Evolutionary conservation across 2,113 vertebrate genomes (phyloP), one percentile per base, ranked within the genome.

Genomic region (Dicentrarchus labrax): DNA sequence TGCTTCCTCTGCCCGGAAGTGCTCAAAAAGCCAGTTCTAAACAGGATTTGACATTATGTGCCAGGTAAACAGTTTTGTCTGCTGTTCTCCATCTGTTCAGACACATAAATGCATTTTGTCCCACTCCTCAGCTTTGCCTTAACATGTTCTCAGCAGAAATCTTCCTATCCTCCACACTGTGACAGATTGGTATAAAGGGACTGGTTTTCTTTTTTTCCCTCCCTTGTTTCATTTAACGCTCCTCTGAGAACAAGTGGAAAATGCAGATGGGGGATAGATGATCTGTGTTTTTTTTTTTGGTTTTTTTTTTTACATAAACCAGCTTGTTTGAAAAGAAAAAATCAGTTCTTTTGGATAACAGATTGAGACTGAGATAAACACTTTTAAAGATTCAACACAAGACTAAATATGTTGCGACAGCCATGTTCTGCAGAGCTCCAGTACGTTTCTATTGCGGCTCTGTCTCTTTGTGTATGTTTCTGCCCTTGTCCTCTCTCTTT

Each of bases 81-180:
- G 56, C 64, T 78, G 24, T 38, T 77, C 67, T 86, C 86, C 59
- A 78, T 87, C 72, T 91, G 71, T 72, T 90, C 80, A 77, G 54
- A 78, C 65, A 60, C 70, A 61, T 30, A 45, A 38, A 56, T 36
- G 50, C 39, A 51, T 73, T 51, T 56, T 67, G 45, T 47, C 11
- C 53, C 30, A 21, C 74, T 72, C 60, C 54, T 67, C 48, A 39
- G 70, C 77, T 47, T 59, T 57, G 47, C 22, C 6, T 70, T 30
- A 57, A 48, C 69, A 51, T 73, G 21, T 77, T 65, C 76, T 78
- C 74, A 64, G 70, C 66, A 78, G 51, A 82, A 87, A 83, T 65
- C 24, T n/a, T 22, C 38, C 48, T 2, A 47, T 59, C 13, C 53
- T 8, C 60, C 51, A 45, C 56, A 13, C n/a, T 57, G 56, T 77